Evolutionary conservation across 64 coral and sea anemone genomes (phyloP), one percentile per base, ranked within the genome.

Genomic region (Montipora cactus): DNA sequence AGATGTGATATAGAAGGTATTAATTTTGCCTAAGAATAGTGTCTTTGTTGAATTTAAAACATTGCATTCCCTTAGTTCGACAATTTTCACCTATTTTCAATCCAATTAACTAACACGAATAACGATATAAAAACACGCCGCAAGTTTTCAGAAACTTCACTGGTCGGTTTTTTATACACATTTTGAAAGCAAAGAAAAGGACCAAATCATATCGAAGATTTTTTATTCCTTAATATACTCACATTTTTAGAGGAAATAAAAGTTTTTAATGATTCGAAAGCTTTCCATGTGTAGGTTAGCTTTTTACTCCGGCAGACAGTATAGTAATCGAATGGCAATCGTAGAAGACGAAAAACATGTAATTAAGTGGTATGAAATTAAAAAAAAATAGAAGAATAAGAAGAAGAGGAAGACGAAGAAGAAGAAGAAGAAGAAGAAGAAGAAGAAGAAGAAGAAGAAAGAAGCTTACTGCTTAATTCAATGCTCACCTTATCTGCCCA

Each of bases 401-500:
- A 28, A 28, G 1, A 28, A 28, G 28, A 82, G 4, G 28, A 28
- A 28, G 28, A 28, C n/a, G 25, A 28, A 28, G 28, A 28, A 28
- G 1, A 28, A 28, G 28, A 82, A 55, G 28, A 28, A 28, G 28
- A 28, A 28, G 28, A 28, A 28, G 37, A 37, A 37, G 37, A 37
- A 37, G 37, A 37, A 37, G 37, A 37, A 37, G 37, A 37, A 37
- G 37, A 37, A 37, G 14, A 64, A 16, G 13, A 7, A 16, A 64
- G 9, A 64, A 64, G 61, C 14, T 64, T 64, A 12, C 11, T 57
- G 13, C 9, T 75, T 74, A 14, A 53, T 64, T 48, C 45, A 59
- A 0, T 5, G 67, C 82, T 71, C 8, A 98, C 96, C 96, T 90
- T 18, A 98, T 50, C 59, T 84, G 87, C 47, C 96, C 93, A 5